phyloP scores from a whole-genome alignment of 1,140 invertebrate genomes.

The Zaprionus camerounensis region DNA sequence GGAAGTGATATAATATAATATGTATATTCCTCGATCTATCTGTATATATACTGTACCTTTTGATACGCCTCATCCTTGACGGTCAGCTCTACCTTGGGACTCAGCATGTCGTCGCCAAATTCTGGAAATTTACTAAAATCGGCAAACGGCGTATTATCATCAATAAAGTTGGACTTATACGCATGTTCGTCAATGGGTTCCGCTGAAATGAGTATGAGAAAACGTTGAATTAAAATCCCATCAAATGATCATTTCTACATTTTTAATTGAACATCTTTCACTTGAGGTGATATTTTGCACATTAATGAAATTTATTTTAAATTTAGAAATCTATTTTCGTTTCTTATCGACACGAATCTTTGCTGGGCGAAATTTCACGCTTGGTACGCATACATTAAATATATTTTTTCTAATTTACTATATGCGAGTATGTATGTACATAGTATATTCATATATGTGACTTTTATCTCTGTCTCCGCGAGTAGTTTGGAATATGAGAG shows the following conservation, averaged over 20 bases:
- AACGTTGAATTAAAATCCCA: constrained; percentile 9
- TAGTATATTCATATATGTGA: not conserved
- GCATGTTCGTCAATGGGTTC: constrained; percentile 71
- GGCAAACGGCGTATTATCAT: constrained; percentile 72
- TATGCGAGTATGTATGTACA: constrained; percentile 2
- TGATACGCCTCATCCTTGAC: constrained; percentile 62
- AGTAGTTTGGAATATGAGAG: not conserved
- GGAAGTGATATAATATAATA: not conserved
- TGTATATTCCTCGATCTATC: not conserved
- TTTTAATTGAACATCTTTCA: constrained; percentile 21
- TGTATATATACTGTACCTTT: constrained; percentile 35
- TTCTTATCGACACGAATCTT: constrained; percentile 37
- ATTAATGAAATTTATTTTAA: constrained; percentile 38
- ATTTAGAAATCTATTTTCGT: constrained; percentile 48
- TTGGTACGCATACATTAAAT: constrained; percentile 7
- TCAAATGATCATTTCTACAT: constrained; percentile 6
- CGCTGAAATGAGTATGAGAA: constrained; percentile 40
- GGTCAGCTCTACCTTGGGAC: constrained; percentile 64
- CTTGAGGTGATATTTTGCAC: constrained; percentile 18
- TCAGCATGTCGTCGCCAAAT: constrained; percentile 67
- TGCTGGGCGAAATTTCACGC: constrained; percentile 16
- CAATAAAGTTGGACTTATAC: constrained; percentile 72
- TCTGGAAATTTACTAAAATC: constrained; percentile 70
- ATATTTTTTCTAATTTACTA: constrained; percentile 20
- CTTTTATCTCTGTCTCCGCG: not conserved